phyloP scores from a whole-genome alignment of 35 echinoderm and acorn worm species.

The Amphiura filiformis region DNA sequence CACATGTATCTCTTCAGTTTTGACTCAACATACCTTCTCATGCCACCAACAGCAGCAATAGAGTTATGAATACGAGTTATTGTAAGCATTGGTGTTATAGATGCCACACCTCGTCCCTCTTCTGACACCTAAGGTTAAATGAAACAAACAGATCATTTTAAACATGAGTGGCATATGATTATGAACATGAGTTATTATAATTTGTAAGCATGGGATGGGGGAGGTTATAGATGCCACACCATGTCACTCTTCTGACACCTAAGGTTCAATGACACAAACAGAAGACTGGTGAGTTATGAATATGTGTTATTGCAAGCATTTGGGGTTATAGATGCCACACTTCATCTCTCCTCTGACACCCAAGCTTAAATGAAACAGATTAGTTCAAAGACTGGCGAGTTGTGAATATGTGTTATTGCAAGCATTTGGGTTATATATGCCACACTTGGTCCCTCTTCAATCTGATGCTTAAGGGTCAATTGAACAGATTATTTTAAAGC shows the following conservation, averaged over 20 bases:
- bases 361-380: no score
- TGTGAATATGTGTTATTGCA: no score
- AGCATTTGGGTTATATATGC: no score
- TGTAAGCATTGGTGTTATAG: slow-evolving; percentile 80
- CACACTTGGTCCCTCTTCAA: no score
- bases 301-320: slow-evolving; percentile 85
- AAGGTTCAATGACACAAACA: not conserved
- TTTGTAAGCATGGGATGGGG: slow-evolving; percentile 89
- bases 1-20: no score
- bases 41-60: slow-evolving; percentile 39
- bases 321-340: slow-evolving; percentile 64
- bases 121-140: slow-evolving; percentile 63
- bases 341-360: slow-evolving; percentile 73
- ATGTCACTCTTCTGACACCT: slow-evolving; percentile 75
- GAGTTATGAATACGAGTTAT: slow-evolving; percentile 79
- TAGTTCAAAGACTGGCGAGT: no score
- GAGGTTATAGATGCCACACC: slow-evolving; percentile 69
- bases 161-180: no score
- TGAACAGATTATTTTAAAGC: no score
- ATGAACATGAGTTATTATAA: slow-evolving; percentile 67
- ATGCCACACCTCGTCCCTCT: slow-evolving; percentile 65
- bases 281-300: no score
- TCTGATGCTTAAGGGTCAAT: no score
- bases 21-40: slow-evolving; percentile 95
- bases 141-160: not conserved